phyloP scores from a whole-genome alignment of 1,140 invertebrate genomes.

The Drosophila guanche region DNA sequence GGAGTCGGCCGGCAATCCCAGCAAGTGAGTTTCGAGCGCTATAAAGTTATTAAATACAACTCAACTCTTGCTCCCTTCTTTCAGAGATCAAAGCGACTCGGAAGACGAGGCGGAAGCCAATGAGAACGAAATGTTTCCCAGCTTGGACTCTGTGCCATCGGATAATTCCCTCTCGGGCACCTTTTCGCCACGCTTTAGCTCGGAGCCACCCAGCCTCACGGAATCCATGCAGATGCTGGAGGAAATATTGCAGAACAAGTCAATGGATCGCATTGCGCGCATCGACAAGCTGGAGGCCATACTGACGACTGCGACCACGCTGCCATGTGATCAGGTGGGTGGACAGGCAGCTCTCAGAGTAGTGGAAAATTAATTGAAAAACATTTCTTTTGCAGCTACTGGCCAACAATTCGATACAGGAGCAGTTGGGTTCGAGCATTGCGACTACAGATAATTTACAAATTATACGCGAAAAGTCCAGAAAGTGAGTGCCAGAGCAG shows the following conservation, averaged over 20 bases:
- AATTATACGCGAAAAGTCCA: constrained; percentile 77
- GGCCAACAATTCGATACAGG: constrained; percentile 75
- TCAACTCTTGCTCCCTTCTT: neutral
- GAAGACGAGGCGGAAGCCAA: constrained; percentile 88
- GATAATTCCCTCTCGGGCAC: constrained; percentile 88
- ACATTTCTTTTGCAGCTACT: constrained; percentile 58
- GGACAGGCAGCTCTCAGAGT: no score
- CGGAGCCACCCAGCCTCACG: constrained; percentile 93
- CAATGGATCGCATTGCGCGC: constrained; percentile 93
- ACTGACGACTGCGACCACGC: constrained; percentile 89
- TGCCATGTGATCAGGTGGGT: constrained; percentile 84
- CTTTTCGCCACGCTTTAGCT: constrained; percentile 88
- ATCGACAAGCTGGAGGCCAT: constrained; percentile 94
- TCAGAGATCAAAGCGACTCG: constrained; percentile 87
- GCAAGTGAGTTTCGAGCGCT: constrained; percentile 83
- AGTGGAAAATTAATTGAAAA: neutral
- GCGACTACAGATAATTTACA: constrained; percentile 81
- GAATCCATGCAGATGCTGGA: constrained; percentile 96
- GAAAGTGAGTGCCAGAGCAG: constrained; percentile 58
- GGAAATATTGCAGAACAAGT: constrained; percentile 91
- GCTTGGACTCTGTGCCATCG: constrained; percentile 90
- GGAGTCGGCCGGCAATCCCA: constrained; percentile 88
- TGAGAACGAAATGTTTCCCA: constrained; percentile 89
- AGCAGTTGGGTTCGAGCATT: constrained; percentile 76
- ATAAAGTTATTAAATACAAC: neutral